Evolutionary conservation across 2,888 invertebrate species (phyloP).

Genomic region (Synanthedon myopaeformis): DNA sequence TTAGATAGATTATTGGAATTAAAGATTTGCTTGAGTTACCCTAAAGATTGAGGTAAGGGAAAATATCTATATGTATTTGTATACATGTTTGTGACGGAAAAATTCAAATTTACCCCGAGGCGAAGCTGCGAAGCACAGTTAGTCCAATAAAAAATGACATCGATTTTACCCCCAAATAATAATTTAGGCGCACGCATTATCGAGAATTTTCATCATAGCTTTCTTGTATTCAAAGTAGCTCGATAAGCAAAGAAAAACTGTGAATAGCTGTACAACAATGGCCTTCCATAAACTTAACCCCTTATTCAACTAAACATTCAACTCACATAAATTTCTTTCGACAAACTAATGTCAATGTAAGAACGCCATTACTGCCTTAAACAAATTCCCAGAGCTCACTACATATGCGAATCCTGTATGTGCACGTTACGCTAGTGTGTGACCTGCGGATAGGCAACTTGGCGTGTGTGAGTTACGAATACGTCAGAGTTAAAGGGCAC

Average conservation of each 20-base stretch:
- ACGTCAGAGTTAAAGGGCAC: slow-evolving; percentile 37
- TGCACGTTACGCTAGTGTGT: slow-evolving; percentile 17
- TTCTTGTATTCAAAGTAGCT: slow-evolving; percentile 2
- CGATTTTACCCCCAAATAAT: no score
- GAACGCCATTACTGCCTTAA: slow-evolving; percentile 63
- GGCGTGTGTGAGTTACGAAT: slow-evolving; percentile 17
- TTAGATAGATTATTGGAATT: no score
- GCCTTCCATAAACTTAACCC: slow-evolving; percentile 58
- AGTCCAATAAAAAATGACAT: no score
- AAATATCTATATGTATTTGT: no score
- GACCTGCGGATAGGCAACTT: slow-evolving; percentile 15
- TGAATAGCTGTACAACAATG: slow-evolving; percentile 14
- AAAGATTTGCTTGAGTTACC: no score
- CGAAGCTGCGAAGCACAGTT: no score
- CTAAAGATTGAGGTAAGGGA: no score
- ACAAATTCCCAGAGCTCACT: slow-evolving; percentile 59
- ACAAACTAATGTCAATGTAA: slow-evolving; percentile 70
- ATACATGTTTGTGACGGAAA: no score
- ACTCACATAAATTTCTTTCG: slow-evolving; percentile 68
- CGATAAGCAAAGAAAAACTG: slow-evolving; percentile 14
- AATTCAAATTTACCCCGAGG: no score
- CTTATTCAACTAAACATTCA: slow-evolving; percentile 65
- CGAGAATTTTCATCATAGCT: neutral
- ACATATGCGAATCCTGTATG: slow-evolving; percentile 16
- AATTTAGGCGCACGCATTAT: no score